Evolutionary conservation across 2,797 vertebrate species (phyloP).

Genomic region (Eremophila alpestris): DNA sequence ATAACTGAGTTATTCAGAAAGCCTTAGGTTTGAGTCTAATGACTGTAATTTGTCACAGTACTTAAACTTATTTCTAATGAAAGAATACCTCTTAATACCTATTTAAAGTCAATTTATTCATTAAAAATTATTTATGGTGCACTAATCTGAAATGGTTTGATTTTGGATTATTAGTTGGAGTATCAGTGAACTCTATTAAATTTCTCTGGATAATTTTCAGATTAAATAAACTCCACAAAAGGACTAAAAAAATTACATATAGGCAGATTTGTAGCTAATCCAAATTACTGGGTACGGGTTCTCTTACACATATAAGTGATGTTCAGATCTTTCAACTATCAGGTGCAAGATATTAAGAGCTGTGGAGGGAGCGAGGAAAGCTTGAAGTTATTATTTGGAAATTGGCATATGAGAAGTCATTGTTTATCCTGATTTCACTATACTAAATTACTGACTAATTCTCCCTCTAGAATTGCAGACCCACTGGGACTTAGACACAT

Average conservation of each 20-base stretch:
- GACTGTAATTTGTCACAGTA: conserved; percentile 33
- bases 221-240: conserved; percentile 12
- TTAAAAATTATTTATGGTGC: neutral
- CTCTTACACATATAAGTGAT: neutral
- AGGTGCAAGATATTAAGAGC: neutral
- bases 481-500: neutral
- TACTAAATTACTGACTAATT: neutral
- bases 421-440: neutral
- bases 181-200: neutral
- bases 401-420: neutral
- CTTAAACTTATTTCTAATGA: conserved; percentile 47
- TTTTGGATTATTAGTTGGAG: conserved; percentile 21
- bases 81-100: conserved; percentile 6
- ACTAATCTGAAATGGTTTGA: neutral
- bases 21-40: conserved; percentile 6
- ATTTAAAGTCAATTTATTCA: conserved; percentile 36
- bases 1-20: neutral
- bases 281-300: neutral
- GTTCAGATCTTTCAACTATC: neutral
- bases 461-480: neutral
- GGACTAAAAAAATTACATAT: neutral
- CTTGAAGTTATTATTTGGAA: neutral
- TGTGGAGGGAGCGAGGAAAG: neutral
- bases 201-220: conserved; percentile 20
- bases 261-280: neutral